phyloP scores from a whole-genome alignment of 2,113 vertebrate genomes.

The Pteruthius melanotis region DNA sequence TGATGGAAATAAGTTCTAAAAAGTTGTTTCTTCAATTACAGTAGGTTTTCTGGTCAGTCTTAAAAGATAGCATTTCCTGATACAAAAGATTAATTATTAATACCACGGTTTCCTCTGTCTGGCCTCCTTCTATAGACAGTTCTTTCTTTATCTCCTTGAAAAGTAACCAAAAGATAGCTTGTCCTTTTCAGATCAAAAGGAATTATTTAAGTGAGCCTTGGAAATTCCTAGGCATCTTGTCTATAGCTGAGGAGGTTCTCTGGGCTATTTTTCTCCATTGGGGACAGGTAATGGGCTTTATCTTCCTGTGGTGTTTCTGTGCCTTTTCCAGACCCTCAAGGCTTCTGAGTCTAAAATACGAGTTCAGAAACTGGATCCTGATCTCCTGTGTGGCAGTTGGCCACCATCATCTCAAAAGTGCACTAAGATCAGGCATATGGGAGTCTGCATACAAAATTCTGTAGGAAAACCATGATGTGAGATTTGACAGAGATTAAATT shows the following conservation, averaged over 20 bases:
- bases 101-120: neutral
- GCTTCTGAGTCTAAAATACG: neutral
- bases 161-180: neutral
- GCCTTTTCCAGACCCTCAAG: neutral
- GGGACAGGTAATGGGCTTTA: neutral
- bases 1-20: neutral
- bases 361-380: slow-evolving; percentile 6
- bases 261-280: neutral
- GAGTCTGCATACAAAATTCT: neutral
- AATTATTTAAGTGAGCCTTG: neutral
- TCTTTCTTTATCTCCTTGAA: neutral
- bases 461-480: neutral
- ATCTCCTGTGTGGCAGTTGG: neutral
- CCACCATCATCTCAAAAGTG: neutral
- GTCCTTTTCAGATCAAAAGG: neutral
- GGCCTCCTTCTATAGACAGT: neutral
- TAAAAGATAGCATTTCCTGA: neutral
- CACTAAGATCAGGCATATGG: neutral
- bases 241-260: neutral
- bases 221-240: neutral
- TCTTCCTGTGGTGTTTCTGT: neutral
- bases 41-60: neutral
- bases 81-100: neutral
- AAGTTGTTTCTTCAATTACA: neutral
- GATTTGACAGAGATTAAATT: neutral